These are phyloP conservation scores for Zygothrica quintamaculata DNA, from an alignment of 2,888 invertebrate genomes.

Conservation along the genomic window DNA sequence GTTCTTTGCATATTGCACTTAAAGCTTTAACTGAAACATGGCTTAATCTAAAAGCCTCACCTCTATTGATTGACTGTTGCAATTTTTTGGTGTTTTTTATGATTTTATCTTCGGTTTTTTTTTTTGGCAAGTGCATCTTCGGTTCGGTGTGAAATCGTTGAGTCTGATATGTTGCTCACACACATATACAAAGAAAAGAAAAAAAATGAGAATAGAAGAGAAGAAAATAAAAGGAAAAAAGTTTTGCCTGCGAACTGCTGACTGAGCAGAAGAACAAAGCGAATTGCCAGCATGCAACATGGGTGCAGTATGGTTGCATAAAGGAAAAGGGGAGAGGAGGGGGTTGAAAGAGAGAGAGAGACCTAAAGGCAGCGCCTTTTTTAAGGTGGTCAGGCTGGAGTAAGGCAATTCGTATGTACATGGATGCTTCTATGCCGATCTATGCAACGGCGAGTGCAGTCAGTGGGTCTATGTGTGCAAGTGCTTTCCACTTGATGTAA, in stretches of 20 bases:
- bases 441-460: slow-evolving; percentile 21
- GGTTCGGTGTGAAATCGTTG: slow-evolving; percentile 30
- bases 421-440: slow-evolving; percentile 47
- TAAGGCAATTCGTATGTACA: slow-evolving; percentile 30
- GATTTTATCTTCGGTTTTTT: neutral
- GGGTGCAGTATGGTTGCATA: slow-evolving; percentile 39
- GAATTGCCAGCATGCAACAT: slow-evolving; percentile 53
- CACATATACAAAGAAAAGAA: slow-evolving; percentile 1
- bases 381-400: neutral
- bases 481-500: slow-evolving; percentile 81
- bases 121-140: slow-evolving; percentile 43
- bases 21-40: too few relatives aligned
- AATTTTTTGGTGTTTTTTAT: neutral
- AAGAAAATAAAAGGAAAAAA: too few relatives aligned
- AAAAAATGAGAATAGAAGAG: slow-evolving; percentile 20
- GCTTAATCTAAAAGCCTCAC: too few relatives aligned
- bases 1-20: too few relatives aligned
- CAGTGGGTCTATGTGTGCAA: slow-evolving; percentile 59
- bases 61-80: neutral
- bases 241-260: slow-evolving; percentile 61
- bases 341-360: slow-evolving; percentile 10
- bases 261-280: slow-evolving; percentile 78
- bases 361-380: neutral
- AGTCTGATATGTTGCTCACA: neutral
- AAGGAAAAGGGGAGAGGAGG: too few relatives aligned